Evolutionary conservation across 2,113 vertebrate genomes (phyloP), one percentile per base, ranked within the genome.

Genomic region (Xiphophorus couchianus): DNA sequence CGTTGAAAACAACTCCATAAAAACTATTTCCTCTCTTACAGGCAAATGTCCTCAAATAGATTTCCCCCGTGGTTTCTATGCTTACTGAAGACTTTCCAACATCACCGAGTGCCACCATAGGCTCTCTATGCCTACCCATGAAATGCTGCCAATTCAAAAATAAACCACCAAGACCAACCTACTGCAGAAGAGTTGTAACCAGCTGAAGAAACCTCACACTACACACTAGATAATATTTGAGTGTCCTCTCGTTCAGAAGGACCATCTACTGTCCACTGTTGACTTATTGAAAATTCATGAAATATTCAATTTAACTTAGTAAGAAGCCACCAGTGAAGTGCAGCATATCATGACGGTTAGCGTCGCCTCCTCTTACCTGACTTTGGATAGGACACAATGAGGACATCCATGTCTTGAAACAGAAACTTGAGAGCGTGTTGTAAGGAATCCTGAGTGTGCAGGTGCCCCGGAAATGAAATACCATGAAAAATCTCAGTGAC

Each of bases 321-420:
- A 61, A 62, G 3, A 62, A 25, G 69, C 2, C 48, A 1, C 10
- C 10, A 2, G 9, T 5, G 25, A 29, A 9, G 42, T 58, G n/a
- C 9, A 1, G 25, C 17, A 14, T 28, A 39, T 39, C 11, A 1
- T 28, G 5, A 66, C 39, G 28, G 39, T 2, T 12, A 29, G n/a
- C 25, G 14, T 58, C 1, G 1, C 68, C 12, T 44, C 14, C 48
- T 76, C 91, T 92, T 91, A 96, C 96, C 96, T 87, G 96, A 97
- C 81, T 96, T 97, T 66, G 96, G 96, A 77, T 95, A 97, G 19
- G 95, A 93, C 67, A 86, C 95, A 2, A 97, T 96, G 35, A 97
- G 33, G 30, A 93, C 91, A 27, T 97, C 96, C 0, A 83, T 91
- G 79, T 94, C 90, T 42, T 88, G 81, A 88, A 97, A 96, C 1